Evolutionary conservation across 2,113 vertebrate genomes (phyloP), one percentile per base, ranked within the genome.

Genomic region (Galemys pyrenaicus): DNA sequence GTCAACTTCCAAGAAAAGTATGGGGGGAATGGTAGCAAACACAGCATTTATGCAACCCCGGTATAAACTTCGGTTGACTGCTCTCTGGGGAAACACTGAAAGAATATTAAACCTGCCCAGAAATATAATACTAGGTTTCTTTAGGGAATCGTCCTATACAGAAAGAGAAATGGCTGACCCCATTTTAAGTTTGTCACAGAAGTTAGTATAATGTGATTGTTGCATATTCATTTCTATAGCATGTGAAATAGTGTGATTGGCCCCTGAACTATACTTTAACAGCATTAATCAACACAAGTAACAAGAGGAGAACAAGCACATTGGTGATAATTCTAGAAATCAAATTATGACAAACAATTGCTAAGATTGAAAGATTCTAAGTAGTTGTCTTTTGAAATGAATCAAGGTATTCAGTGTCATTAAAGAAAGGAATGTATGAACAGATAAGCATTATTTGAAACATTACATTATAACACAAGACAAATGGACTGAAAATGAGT

Each of bases 391-490:
- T 89, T 89, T 39, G 5, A 82, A 95, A 65, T 78, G 9, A 91
- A 82, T 62, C 54, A 79, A 70, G 9, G 56, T 39, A 84, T n/a
- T 32, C 19, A 46, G 16, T 32, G 19, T 64, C 22, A 84, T 82
- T 58, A 68, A 91, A 81, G 41, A 54, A 81, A 73, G 20, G 24
- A 80, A 1, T 12, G 1, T 41, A 39, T 41, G 39, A 91, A 89
- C 11, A 86, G n/a, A 4, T 91, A 22, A 80, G 81, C 84, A 19
- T 73, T 71, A 54, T 16, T 88, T 22, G 56, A 88, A 94, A 92
- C 24, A 54, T 22, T 83, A 86, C 26, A 60, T 77, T n/a, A n/a
- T n/a, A 75, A 68, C 19, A 54, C 4, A 58, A 91, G 60, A 60
- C 12, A 68, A 93, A 77, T 12, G 24, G 22, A 58, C 49, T 85